Percentiles rank a stretch among this genome's conserved stretches.
These are phyloP conservation scores for Tipula unca DNA, from an alignment of 2,888 invertebrate genomes.

Conservation along the genomic window DNA sequence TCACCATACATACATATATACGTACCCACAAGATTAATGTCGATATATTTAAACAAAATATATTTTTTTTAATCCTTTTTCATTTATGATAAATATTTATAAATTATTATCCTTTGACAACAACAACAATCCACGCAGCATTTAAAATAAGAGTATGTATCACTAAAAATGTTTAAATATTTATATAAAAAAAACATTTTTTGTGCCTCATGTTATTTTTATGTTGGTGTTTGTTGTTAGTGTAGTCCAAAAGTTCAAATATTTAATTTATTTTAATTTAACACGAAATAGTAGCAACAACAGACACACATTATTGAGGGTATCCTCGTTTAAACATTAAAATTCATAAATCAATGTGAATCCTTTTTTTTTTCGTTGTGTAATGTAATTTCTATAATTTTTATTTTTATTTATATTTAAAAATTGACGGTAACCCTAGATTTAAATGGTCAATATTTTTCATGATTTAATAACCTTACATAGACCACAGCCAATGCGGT, in stretches of 20 bases:
- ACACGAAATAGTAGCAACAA: neutral
- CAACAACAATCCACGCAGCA: neutral
- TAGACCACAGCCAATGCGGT: no score
- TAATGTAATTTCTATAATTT: neutral
- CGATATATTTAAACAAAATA: neutral
- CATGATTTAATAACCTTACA: no score
- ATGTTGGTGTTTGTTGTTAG: neutral
- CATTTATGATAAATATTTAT: neutral
- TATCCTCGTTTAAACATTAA: neutral
- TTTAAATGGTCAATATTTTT: neutral
- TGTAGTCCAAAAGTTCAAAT: neutral
- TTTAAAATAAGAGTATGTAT: neutral
- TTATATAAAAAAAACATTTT: neutral
- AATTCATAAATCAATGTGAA: neutral
- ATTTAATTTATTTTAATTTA: neutral
- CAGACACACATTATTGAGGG: neutral
- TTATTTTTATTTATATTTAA: neutral
- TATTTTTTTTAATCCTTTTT: neutral
- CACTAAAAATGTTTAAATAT: neutral
- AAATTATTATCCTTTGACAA: neutral
- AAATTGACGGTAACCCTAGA: neutral
- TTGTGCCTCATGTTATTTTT: neutral
- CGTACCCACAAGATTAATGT: neutral
- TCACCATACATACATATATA: neutral
- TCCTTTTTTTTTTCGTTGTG: neutral